Percentiles rank a stretch among this genome's conserved stretches.
These are phyloP conservation scores for Eulimnadia texana DNA, from an alignment of 1,140 invertebrate genomes.

Conservation along the genomic window DNA sequence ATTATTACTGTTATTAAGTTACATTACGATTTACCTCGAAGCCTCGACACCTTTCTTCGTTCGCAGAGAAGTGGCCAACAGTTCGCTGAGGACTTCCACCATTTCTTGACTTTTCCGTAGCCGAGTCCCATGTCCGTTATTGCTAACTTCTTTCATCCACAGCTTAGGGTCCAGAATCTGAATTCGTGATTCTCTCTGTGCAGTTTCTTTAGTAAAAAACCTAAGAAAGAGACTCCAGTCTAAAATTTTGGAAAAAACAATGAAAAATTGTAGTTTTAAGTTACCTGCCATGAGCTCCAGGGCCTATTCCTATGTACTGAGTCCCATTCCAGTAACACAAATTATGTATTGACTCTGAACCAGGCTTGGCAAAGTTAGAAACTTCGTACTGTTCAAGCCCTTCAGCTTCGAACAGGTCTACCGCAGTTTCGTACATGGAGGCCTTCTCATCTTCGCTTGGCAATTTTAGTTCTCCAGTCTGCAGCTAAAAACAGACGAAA, in stretches of 20 bases:
- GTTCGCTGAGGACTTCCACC: constrained; percentile 9
- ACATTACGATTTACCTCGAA: not conserved
- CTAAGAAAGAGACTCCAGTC: not conserved
- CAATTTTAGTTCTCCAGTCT: not conserved
- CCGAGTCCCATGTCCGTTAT: constrained; percentile 12
- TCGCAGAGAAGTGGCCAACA: constrained; percentile 11
- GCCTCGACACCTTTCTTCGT: constrained; percentile 8
- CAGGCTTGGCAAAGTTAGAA: constrained; percentile 16
- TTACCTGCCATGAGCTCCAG: constrained; percentile 17
- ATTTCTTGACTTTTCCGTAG: constrained; percentile 4
- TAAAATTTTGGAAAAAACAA: not conserved
- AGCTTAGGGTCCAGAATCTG: constrained; percentile 12
- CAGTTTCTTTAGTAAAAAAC: constrained; percentile 2
- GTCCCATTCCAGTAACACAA: constrained; percentile 26
- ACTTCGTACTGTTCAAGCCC: constrained; percentile 14
- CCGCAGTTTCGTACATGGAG: constrained; percentile 12
- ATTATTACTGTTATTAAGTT: not conserved
- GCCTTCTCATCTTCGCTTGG: constrained; percentile 7
- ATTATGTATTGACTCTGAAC: constrained; percentile 25
- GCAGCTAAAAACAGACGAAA: not conserved
- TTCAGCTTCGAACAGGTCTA: not conserved
- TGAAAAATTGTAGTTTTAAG: not conserved
- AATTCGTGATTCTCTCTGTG: constrained; percentile 12
- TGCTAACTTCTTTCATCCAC: constrained; percentile 12
- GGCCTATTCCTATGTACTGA: constrained; percentile 28